Evolutionary conservation across 1,140 invertebrate genomes (phyloP).

Genomic region (Choristoneura fumiferana): DNA sequence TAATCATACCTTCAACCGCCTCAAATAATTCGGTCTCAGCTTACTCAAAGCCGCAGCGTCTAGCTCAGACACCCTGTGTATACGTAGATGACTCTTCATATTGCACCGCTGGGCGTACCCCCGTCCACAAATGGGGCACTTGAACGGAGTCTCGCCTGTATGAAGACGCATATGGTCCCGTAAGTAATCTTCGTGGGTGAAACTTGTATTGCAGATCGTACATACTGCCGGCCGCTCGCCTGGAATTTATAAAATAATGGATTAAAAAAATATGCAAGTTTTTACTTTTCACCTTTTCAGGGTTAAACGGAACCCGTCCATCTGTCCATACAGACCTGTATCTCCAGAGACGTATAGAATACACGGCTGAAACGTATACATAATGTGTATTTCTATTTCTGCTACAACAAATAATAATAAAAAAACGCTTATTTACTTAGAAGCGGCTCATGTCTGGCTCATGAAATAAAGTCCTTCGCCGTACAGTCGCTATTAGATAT

Average conservation of each 20-base stretch:
- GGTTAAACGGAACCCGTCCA: no score
- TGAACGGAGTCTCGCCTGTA: slow-evolving; percentile 87
- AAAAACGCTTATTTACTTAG: no score
- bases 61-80: slow-evolving; percentile 67
- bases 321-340: no score
- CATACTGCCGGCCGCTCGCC: slow-evolving; percentile 69
- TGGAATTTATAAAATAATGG: slow-evolving; percentile 29
- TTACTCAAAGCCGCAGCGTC: slow-evolving; percentile 56
- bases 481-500: no score
- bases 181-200: slow-evolving; percentile 74
- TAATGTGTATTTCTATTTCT: no score
- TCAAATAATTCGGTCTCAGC: slow-evolving; percentile 70
- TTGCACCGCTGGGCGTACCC: slow-evolving; percentile 81
- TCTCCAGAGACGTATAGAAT: no score
- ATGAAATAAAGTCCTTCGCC: no score
- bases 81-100: slow-evolving; percentile 77
- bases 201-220: slow-evolving; percentile 58
- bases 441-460: no score
- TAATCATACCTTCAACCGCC: slow-evolving; percentile 47
- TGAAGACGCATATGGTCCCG: slow-evolving; percentile 85
- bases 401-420: no score
- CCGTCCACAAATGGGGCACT: slow-evolving; percentile 84
- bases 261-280: slow-evolving; percentile 10
- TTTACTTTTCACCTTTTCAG: no score
- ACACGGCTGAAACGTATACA: no score